Evolutionary conservation across 2,113 vertebrate genomes (phyloP).

Genomic region (Petroica traversi): DNA sequence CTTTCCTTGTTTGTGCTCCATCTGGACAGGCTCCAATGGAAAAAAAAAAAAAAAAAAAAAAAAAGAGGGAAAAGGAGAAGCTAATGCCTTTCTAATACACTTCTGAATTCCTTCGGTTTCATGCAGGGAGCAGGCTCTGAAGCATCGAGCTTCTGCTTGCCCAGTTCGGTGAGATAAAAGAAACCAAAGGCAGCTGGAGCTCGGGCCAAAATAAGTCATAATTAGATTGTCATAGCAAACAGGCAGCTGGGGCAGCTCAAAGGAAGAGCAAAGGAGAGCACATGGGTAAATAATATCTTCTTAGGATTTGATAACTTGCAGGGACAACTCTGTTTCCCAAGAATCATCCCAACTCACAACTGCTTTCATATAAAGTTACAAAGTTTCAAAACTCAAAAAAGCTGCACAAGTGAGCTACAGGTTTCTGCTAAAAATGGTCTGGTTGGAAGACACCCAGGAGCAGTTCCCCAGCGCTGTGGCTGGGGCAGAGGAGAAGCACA

Average conservation of each 20-base stretch:
- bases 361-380: background rate
- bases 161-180: background rate
- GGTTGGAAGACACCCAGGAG: background rate
- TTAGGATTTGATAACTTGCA: background rate
- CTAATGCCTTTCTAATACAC: constrained; percentile 43
- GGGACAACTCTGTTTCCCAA: background rate
- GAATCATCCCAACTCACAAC: background rate
- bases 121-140: background rate
- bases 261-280: background rate
- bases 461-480: background rate
- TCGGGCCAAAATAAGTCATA: background rate
- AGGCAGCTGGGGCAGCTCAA: background rate
- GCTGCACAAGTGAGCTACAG: background rate
- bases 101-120: background rate
- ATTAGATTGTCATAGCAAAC: constrained; percentile 28
- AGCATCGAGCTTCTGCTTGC: background rate
- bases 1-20: constrained; percentile 66
- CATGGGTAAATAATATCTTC: background rate
- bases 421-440: constrained; percentile 22
- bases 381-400: background rate
- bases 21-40: constrained; percentile 56
- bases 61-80: background rate
- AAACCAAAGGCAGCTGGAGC: background rate
- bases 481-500: background rate
- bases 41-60: background rate